Evolutionary conservation across 2,888 invertebrate species (phyloP), one percentile per base, ranked within the genome.

Genomic region (Andrena flavipes): DNA sequence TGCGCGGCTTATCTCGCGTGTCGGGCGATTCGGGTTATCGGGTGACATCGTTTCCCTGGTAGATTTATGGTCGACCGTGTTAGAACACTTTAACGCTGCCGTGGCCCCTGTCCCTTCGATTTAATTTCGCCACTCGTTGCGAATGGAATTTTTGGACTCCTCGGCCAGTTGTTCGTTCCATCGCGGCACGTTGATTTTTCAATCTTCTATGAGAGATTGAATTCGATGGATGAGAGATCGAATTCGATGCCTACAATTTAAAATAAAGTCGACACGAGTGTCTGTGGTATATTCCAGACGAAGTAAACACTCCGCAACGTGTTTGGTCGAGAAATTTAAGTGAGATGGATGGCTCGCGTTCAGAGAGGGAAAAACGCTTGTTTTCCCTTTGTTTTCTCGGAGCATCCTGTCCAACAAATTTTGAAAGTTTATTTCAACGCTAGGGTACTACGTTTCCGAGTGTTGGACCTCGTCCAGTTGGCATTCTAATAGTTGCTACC

Each of bases 381-480:
- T 42, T n/a, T 4, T 7, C n/a, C 33, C 16, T 49, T 48, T 42
- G 23, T 29, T 71, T 13, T 23, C 48, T 16, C 30, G 10, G 16
- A 8, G 67, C n/a, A 51, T 35, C 10, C n/a, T 30, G 3, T 74
- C 67, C 33, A 56, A 77, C 65, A 73, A 72, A 35, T 59, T 42
- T 42, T 13, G 51, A 71, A 51, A 51, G 49, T 71, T 59, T 59
- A 72, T 59, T 69, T 49, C 42, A 63, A 72, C 65, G 26, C 16
- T 16, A 48, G 48, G 62, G 8, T 35, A 49, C 54, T 60, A 35
- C 60, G 29, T 26, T 79, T 69, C 49, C 49, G 29, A 48, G 26
- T 16, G 48, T 80, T 84, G 84, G 84, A 84, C 10, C 67, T 23
- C 8, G 62, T 84, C 83, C 84, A 84, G 80, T 60, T 84, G 84